These are phyloP conservation scores for Adela reaumurella DNA, from an alignment of 2,888 invertebrate species.

Conservation along the genomic window DNA sequence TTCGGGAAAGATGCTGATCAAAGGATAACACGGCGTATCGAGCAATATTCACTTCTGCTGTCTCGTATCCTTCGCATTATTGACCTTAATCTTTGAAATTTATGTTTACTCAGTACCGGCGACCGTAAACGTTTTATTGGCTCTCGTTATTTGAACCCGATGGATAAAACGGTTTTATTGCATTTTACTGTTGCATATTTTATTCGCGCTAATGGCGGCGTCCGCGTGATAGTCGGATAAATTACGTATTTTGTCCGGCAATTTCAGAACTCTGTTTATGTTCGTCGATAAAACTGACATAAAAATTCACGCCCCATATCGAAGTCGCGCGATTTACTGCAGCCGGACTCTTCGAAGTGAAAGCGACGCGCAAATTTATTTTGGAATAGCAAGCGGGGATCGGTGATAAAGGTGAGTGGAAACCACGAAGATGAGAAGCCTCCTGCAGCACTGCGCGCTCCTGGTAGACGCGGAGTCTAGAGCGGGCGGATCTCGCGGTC, in stretches of 20 bases:
- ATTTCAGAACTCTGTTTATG: background rate
- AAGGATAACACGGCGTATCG: background rate
- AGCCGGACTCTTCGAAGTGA: background rate
- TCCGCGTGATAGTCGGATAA: background rate
- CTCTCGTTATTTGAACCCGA: conserved; percentile 36
- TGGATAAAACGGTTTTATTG: conserved; percentile 27
- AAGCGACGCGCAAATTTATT: background rate
- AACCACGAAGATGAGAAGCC: background rate
- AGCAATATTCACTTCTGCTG: conserved; percentile 23
- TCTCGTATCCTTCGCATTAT: conserved; percentile 45
- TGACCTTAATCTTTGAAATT: conserved; percentile 50
- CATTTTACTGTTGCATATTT: conserved; percentile 22
- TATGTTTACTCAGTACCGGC: conserved; percentile 42
- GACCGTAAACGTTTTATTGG: conserved; percentile 47
- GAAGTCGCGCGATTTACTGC: background rate
- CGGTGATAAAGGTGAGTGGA: background rate
- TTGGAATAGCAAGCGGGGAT: background rate
- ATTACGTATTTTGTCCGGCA: background rate
- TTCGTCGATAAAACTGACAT: background rate
- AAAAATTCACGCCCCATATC: background rate
- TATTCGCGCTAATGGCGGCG: conserved; percentile 12
- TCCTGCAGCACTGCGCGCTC: background rate
- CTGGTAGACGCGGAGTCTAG: background rate
- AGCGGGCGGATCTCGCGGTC: background rate
- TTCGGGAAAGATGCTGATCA: background rate